Evolutionary conservation across 2,888 invertebrate genomes (phyloP), one percentile per base, ranked within the genome.

Genomic region (Strigamia transsilvanica): DNA sequence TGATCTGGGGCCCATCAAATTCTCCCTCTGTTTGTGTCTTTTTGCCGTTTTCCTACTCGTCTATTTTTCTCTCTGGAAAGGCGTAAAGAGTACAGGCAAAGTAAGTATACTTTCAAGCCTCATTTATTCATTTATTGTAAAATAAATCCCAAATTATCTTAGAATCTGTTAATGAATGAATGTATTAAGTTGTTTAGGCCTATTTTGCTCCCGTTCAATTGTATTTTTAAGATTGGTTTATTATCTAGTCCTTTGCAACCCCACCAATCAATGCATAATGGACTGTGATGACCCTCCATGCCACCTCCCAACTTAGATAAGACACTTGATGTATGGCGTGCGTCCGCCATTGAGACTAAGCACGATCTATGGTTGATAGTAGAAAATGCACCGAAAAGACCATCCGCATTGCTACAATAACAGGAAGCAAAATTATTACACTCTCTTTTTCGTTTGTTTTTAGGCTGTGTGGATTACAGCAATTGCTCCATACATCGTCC

Each of bases 51-150:
- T 97, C 88, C 90, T 97, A 46, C 91, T 97, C 84, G 98, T 98
- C 85, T 98, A 98, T 89, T 98, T 98, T 90, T 96, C 97, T 0
- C 89, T 98, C 10, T 98, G 98, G 98, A 98, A 98, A 89, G 98
- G 98, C 7, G 94, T 95, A 6, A 91, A 93, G 84, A 95, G 94
- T 87, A 93, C 97, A 78, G 98, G 98, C 85, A 98, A 98, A 92
- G 97, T 94, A 88, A 87, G 87, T 84, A 15, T 15, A 4, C n/a
- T 9, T 38, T 38, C 27, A 27, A 27, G n/a, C n/a, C n/a, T n/a
- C n/a, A n/a, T 34, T 34, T 5, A 34, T 9, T 38, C 10, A 6
- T 9, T 38, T 9, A 38, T 38, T 9, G 0, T 38, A 46, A 4
- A 13, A 46, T 15, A 9, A 46, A 46, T 2, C 13, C 13, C 9